A percentile compares a stretch with the other conserved stretches of the same genome.
Evolutionary conservation across 2,888 invertebrate genomes (phyloP).

Genomic region (Cremastinae sp.): DNA sequence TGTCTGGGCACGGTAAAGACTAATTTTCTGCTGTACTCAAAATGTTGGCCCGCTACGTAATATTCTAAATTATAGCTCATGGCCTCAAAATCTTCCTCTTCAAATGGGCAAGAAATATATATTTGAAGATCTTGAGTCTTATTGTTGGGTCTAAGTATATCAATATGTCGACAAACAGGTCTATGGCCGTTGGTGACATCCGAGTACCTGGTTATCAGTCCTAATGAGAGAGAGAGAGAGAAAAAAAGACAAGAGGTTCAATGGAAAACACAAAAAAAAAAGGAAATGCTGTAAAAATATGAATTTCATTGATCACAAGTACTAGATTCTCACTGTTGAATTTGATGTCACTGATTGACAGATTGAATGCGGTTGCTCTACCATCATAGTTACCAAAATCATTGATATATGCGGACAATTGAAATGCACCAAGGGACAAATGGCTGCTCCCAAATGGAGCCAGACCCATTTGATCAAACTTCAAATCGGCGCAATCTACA

Average conservation of each 20-base stretch:
- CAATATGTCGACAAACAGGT: slow-evolving; percentile 68
- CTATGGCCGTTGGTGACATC: slow-evolving; percentile 65
- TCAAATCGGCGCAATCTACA: slow-evolving; percentile 69
- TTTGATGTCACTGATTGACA: slow-evolving; percentile 70
- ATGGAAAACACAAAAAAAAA: neutral
- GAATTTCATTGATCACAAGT: no score
- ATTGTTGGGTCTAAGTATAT: slow-evolving; percentile 64
- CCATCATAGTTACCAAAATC: slow-evolving; percentile 54
- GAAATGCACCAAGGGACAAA: slow-evolving; percentile 66
- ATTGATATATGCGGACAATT: slow-evolving; percentile 70
- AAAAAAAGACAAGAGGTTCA: no score
- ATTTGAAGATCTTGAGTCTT: slow-evolving; percentile 63
- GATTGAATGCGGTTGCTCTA: slow-evolving; percentile 74
- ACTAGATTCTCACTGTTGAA: slow-evolving; percentile 75
- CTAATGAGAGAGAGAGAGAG: no score
- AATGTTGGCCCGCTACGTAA: slow-evolving; percentile 64
- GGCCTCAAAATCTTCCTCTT: slow-evolving; percentile 68
- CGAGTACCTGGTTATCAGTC: slow-evolving; percentile 72
- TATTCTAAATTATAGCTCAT: slow-evolving; percentile 72
- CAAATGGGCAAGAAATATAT: slow-evolving; percentile 74
- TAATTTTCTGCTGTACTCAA: slow-evolving; percentile 73
- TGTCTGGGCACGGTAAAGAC: slow-evolving; percentile 74
- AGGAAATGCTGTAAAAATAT: slow-evolving; percentile 48
- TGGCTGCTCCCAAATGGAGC: slow-evolving; percentile 60
- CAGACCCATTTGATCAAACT: slow-evolving; percentile 68